Percentiles rank a stretch among this genome's conserved stretches.
Conservation (phyloP, 2,888 invertebrate species). For the Proisotoma minuta region DNA sequence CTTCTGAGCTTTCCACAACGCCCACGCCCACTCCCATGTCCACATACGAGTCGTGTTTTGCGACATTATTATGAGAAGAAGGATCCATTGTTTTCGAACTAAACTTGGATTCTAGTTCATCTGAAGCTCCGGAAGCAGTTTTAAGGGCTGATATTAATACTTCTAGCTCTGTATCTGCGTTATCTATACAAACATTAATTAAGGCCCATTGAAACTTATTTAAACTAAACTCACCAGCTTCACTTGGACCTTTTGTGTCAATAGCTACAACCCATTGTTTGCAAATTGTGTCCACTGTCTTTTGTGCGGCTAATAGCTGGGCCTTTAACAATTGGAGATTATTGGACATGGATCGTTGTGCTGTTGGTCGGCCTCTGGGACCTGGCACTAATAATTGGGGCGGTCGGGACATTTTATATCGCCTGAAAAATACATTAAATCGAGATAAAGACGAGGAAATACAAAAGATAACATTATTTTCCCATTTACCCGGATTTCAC, state of each 20-base stretch:
- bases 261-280: not conserved
- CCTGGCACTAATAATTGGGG: not conserved
- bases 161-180: conserved; percentile 10
- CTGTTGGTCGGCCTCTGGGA: not conserved
- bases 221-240: not conserved
- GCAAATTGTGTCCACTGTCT: conserved; percentile 9
- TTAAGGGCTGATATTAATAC: conserved; percentile 1
- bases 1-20: too few relatives aligned
- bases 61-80: too few relatives aligned
- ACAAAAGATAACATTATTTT: too few relatives aligned
- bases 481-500: too few relatives aligned
- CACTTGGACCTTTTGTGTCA: not conserved
- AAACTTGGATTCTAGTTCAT: conserved; percentile 1
- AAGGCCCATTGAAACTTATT: not conserved
- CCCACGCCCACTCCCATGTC: too few relatives aligned
- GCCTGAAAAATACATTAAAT: too few relatives aligned
- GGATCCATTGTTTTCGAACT: not conserved
- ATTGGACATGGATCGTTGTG: conserved; percentile 1
- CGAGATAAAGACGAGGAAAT: too few relatives aligned
- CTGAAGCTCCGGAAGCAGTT: not conserved
- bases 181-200: conserved; percentile 12
- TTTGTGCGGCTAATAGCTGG: not conserved
- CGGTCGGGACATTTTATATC: not conserved
- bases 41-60: too few relatives aligned
- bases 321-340: not conserved